Base-by-base conservation (phyloP, 2,113 vertebrate genomes). In the Thamnophis sirtalis region DNA sequence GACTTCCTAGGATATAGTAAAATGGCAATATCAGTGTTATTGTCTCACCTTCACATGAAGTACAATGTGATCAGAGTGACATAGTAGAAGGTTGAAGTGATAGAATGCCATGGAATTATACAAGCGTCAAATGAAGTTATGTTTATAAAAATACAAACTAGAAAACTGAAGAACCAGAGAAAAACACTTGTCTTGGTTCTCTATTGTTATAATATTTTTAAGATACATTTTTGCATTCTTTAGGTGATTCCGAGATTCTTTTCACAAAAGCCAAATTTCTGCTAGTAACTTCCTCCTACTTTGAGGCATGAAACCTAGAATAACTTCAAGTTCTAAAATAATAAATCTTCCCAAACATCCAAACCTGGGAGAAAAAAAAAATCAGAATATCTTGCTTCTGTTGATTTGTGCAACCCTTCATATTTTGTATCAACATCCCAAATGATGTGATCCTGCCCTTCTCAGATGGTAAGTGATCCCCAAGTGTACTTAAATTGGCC, bases 321-420 rank as follows among this genome's bases (percentile, higher is more conserved):
- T 73, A 33, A 15, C 0, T 33, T 5, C 5, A 33, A 33, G n/a
- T 5, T 33, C 73, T 80, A 38, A 33, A 80, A 80, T 80, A 80
- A 80, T 0, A 2, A 38, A 80, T 7, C 63, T 21, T 15, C 6
- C 5, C 73, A 80, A 80, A 38, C 33, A 17, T 80, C 33, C 33
- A 43, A 43, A 80, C 6, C 1, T 38, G 0, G n/a, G 2, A 43
- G 5, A 0, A 1, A 4, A 10, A n/a, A n/a, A 10, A 4, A 17
- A 38, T 80, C 63, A 33, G n/a, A 73, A 33, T 73, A 73, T 17
- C 33, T 80, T 80, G 73, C 73, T 80, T 43, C 73, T 21, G 15
- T 19, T 80, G 33, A 43, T 38, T 38, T 80, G 73, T 80, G 33
- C 68, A 80, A 8, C 6, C n/a, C 5, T 80, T 5, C 68, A 80